Conservation (phyloP, 64 coral and sea anemone species). For the Montipora capricornis region DNA sequence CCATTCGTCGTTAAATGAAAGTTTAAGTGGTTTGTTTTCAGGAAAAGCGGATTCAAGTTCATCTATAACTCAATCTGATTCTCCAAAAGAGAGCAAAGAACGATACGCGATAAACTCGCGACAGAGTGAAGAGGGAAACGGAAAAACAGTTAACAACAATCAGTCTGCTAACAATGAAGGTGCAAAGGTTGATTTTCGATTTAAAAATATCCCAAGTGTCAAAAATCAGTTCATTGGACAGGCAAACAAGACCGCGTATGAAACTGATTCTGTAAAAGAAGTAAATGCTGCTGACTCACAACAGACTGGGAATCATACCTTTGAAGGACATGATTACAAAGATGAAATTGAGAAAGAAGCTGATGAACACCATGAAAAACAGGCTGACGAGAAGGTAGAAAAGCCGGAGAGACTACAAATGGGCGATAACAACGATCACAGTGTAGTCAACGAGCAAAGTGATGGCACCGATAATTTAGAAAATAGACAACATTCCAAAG, state of each 20-base stretch:
- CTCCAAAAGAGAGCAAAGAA: neutral
- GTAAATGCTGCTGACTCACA: neutral
- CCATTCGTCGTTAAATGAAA: no score
- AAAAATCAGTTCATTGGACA: neutral
- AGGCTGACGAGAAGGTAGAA: conserved; percentile 38
- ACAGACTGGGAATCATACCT: neutral
- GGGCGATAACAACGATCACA: neutral
- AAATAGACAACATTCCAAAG: neutral
- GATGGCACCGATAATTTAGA: neutral
- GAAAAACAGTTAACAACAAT: neutral
- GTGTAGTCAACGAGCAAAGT: neutral
- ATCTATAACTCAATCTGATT: neutral
- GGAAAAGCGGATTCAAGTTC: no score
- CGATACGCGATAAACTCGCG: neutral
- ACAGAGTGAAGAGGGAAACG: neutral
- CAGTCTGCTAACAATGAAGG: neutral
- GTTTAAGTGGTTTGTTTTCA: no score
- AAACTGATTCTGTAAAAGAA: neutral
- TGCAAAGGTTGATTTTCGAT: neutral
- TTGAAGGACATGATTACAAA: conserved; percentile 33
- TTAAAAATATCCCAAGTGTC: neutral
- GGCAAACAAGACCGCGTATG: neutral
- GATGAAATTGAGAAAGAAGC: conserved; percentile 66
- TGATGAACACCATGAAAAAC: conserved; percentile 45
- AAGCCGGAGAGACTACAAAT: neutral